Base-by-base conservation (phyloP, 2,888 invertebrate species). In the Mantis religiosa region DNA sequence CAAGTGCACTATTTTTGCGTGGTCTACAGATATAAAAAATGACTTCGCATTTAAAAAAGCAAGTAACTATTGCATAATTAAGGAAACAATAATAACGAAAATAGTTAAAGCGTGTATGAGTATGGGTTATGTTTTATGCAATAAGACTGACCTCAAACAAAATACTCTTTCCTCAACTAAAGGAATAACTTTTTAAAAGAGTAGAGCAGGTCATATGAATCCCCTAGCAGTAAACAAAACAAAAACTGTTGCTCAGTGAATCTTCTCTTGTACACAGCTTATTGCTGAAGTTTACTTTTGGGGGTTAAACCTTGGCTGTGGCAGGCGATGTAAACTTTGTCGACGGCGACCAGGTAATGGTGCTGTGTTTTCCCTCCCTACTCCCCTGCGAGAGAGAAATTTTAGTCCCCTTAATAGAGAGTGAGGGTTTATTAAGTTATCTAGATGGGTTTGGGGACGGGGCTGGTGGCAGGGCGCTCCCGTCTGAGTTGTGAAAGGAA, bases 351-450 rank as follows among this genome's bases (percentile, higher is more conserved):
- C 30, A 14, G 30, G 81, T 81, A 85, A 7, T n/a, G 9, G 34
- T 30, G 84, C 84, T 12, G 12, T 85, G 85, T 85, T 47, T 85
- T 85, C 85, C 54, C 85, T 47, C 27, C n/a, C 54, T 85, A 1
- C 28, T 47, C 86, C 81, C 85, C 20, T 12, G 47, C 28, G 86
- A 86, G 86, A 54, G 54, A 86, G 86, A 86, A 86, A 86, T 86
- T 86, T 86, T 71, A 54, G 81, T 20, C 30, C 28, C 86, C 86
- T 86, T 86, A 86, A 86, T 86, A 86, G 86, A 81, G 81, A 81
- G 86, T 54, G 47, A 86, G 71, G 81, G 86, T 81, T 86, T 86
- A 86, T 86, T 86, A 86, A 86, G 81, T 86, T 86, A 86, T 86
- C 86, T 71, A 86, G 86, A 86, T 86, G 86, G 86, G 86, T 71